Base-by-base conservation (phyloP, 37 sponge, comb jelly and placozoan genomes). In the Aplysina aerophoba region DNA sequence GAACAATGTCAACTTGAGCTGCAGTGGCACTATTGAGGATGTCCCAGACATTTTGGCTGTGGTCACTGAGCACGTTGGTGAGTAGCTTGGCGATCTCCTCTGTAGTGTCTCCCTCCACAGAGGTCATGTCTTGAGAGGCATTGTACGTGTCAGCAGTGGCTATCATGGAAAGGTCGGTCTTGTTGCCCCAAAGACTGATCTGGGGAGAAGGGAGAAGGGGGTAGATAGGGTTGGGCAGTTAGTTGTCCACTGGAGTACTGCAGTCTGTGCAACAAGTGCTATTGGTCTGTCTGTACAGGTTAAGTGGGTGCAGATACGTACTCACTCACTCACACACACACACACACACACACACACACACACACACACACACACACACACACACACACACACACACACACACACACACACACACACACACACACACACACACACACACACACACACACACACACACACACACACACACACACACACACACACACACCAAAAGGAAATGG, bases 181-280 rank as follows among this genome's bases (percentile, higher is more conserved):
- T 97, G 85, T 99, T 99, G 22, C 99, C 99, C 99, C 99, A 99
- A 79, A 99, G 86, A 24, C 91, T 95, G 8, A 95, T 77, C 96
- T 99, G 87, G 12, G 54, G 27, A 66, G 16, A 4, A 60, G 61
- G 36, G 30, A 79, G 39, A 30, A 6, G 19, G 71, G 17, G 27
- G 63, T 25, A 62, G 4, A 2, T n/a, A 62, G 63, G 4, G 11
- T 3, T 6, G 63, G 5, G 4, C 25, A 62, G 12, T 14, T 13
- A 62, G 25, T 13, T 14, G n/a, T 62, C 63, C 4, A 27, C 4
- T 62, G 63, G 12, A n/a, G n/a, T 13, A 44, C 3, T 44, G 8
- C 50, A 44, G 8, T 44, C 50, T 44, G 50, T n/a, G n/a, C n/a
- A n/a, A n/a, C n/a, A n/a, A n/a, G n/a, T n/a, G n/a, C n/a, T n/a